Conservation (phyloP, 1,140 invertebrate genomes). For the Saccostrea cuccullata region DNA sequence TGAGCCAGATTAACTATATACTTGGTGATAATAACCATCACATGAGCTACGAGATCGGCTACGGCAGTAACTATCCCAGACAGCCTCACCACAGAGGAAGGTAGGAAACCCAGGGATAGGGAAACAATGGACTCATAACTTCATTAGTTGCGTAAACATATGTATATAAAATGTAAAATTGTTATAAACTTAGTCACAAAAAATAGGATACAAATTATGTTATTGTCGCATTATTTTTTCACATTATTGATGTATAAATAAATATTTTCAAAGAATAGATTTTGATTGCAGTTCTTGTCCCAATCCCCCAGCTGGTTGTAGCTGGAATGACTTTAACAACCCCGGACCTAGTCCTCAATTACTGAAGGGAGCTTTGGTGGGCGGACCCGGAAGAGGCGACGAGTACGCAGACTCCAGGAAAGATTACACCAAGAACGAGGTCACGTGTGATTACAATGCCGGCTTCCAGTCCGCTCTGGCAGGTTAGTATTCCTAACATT, state of each 20-base stretch:
- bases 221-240: too few relatives aligned
- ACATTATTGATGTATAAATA: too few relatives aligned
- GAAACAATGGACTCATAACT: too few relatives aligned
- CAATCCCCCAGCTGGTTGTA: conserved; percentile 53
- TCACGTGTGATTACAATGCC: conserved; percentile 78
- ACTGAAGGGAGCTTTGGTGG: conserved; percentile 78
- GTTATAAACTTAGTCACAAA: too few relatives aligned
- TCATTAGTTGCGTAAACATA: too few relatives aligned
- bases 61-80: conserved; percentile 82
- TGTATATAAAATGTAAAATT: too few relatives aligned
- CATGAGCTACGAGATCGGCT: conserved; percentile 84
- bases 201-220: too few relatives aligned
- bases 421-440: conserved; percentile 77
- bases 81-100: conserved; percentile 72
- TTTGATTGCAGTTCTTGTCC: conserved; percentile 61
- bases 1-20: conserved; percentile 83
- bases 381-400: conserved; percentile 76
- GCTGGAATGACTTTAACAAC: conserved; percentile 47
- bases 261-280: too few relatives aligned
- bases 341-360: conserved; percentile 70
- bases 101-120: conserved; percentile 43
- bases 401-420: conserved; percentile 72
- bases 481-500: conserved; percentile 53
- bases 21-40: conserved; percentile 82
- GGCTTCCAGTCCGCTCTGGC: conserved; percentile 75